These are phyloP conservation scores for Hydrophis major DNA, from an alignment of 2,797 vertebrate species.

Conservation along the genomic window DNA sequence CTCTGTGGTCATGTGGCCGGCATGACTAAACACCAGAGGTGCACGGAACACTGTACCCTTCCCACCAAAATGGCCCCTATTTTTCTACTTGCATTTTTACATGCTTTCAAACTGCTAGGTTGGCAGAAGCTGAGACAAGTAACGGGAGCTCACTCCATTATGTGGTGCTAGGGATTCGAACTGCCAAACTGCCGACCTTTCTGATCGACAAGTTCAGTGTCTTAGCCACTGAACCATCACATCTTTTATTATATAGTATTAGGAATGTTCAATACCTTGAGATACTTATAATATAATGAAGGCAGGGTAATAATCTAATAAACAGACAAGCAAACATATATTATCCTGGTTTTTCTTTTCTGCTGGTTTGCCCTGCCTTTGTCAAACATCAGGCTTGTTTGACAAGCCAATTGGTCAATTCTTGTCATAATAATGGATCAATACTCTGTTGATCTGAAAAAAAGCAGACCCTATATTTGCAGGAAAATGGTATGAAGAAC, in stretches of 20 bases:
- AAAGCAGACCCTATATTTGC: not conserved
- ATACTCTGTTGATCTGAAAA: not conserved
- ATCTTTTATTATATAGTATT: not conserved
- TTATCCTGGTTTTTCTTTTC: not conserved
- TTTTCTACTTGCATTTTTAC: too few relatives aligned
- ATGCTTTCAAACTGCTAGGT: too few relatives aligned
- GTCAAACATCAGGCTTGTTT: not conserved
- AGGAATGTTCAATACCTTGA: not conserved
- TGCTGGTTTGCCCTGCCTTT: not conserved
- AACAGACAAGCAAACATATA: not conserved
- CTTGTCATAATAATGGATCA: not conserved
- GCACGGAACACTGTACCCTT: too few relatives aligned
- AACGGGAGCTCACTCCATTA: too few relatives aligned
- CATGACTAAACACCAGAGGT: too few relatives aligned
- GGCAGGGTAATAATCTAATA: not conserved
- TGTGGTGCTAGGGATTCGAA: too few relatives aligned
- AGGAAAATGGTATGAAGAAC: not conserved
- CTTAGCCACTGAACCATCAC: too few relatives aligned
- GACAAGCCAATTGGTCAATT: not conserved
- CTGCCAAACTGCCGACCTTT: too few relatives aligned
- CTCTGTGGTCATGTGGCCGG: too few relatives aligned
- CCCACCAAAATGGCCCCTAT: too few relatives aligned
- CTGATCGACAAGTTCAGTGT: too few relatives aligned
- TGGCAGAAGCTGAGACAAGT: too few relatives aligned
- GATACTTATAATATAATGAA: not conserved